Conservation (phyloP, 2,113 vertebrate genomes). For the Sarotherodon lohbergeri region DNA sequence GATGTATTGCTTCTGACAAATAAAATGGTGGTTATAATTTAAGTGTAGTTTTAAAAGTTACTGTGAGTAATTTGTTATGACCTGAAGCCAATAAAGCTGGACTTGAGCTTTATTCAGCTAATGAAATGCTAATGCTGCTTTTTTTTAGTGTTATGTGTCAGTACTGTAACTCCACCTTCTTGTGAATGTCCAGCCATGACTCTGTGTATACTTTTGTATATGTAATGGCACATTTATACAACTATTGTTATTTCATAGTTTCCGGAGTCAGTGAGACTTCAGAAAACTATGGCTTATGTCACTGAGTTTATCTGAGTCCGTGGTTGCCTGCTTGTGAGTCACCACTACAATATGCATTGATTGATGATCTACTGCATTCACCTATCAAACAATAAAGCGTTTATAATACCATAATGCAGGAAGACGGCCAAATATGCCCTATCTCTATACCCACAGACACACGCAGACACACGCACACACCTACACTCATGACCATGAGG, state of each 20-base stretch:
- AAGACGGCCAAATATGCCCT: neutral
- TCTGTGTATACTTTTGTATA: neutral
- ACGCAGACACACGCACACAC: neutral
- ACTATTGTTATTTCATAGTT: neutral
- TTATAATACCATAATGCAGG: neutral
- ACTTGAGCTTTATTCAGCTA: neutral
- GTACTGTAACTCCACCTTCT: neutral
- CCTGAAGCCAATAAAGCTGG: neutral
- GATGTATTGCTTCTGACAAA: neutral
- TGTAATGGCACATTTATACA: neutral
- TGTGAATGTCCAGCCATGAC: neutral
- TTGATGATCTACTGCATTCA: neutral
- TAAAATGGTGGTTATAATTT: neutral
- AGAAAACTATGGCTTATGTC: neutral
- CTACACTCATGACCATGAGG: neutral
- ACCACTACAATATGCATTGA: neutral
- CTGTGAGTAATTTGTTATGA: neutral
- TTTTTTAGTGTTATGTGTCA: neutral
- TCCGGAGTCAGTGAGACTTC: neutral
- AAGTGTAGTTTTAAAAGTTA: neutral
- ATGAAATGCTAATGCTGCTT: accelerated
- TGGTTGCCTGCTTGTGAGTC: neutral
- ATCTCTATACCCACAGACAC: neutral
- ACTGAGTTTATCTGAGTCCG: neutral
- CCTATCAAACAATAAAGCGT: neutral